Conservation (phyloP, 2,113 vertebrate species). For the Anguilla japonica region DNA sequence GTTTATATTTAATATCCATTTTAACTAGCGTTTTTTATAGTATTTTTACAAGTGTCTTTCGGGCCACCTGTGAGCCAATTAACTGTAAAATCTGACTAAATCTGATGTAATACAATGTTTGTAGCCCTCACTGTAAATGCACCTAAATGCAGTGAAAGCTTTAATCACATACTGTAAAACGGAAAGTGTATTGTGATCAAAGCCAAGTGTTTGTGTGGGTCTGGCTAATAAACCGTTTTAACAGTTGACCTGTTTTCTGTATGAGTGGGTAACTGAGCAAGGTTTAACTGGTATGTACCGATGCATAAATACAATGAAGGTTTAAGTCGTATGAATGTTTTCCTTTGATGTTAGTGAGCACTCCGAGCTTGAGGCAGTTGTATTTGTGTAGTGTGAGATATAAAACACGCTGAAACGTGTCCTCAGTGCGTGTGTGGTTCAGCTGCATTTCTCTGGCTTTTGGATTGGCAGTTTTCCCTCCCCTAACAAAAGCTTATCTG, state of each 20-base stretch:
- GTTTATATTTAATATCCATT: not conserved
- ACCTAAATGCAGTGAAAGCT: not conserved
- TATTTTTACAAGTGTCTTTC: not conserved
- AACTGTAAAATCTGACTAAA: slow-evolving; percentile 14
- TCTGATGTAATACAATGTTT: not conserved
- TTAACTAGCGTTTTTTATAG: too few species aligned
- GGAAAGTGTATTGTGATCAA: slow-evolving; percentile 9
- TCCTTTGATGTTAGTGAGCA: too few species aligned
- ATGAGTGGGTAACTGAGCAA: slow-evolving; percentile 66
- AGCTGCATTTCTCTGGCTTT: too few species aligned
- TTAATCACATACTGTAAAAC: not conserved
- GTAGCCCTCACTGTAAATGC: not conserved
- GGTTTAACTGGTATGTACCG: not conserved
- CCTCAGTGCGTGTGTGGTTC: too few species aligned
- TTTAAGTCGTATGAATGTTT: not conserved
- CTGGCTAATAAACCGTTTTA: slow-evolving; percentile 77
- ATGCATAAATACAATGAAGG: not conserved
- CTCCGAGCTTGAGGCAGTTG: too few species aligned
- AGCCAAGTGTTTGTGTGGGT: slow-evolving; percentile 55
- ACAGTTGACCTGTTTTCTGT: slow-evolving; percentile 78
- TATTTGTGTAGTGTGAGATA: too few species aligned
- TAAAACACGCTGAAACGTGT: too few species aligned
- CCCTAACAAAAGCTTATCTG: too few species aligned
- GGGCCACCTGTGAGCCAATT: slow-evolving; percentile 5
- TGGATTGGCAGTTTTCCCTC: too few species aligned